Conservation (phyloP, 2,888 invertebrate genomes). For the Crocallis elinguaria region DNA sequence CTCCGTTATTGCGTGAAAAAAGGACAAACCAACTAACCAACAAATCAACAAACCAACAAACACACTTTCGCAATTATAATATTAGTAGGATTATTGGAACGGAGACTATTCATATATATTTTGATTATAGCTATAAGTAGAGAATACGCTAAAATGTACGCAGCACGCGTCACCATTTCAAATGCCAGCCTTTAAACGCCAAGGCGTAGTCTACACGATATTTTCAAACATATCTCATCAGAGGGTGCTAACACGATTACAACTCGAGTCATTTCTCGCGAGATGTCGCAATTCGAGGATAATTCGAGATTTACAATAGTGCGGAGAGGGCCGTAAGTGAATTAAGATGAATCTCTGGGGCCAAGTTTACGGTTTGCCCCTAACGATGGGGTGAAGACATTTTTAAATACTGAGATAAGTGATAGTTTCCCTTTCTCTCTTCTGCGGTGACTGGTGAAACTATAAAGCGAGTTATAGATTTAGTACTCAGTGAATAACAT, state of each 20-base stretch:
- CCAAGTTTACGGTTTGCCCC: constrained; percentile 39
- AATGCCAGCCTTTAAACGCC: too few species aligned
- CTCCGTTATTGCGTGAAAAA: too few species aligned
- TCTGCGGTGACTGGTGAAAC: neutral
- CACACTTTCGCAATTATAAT: too few species aligned
- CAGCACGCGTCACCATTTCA: too few species aligned
- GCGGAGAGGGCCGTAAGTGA: constrained; percentile 65
- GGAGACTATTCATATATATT: too few species aligned
- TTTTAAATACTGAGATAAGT: constrained; percentile 20
- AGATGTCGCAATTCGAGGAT: constrained; percentile 68
- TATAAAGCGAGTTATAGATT: neutral
- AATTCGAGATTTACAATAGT: constrained; percentile 59
- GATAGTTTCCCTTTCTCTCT: constrained; percentile 7
- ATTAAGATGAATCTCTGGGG: constrained; percentile 68
- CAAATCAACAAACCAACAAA: too few species aligned
- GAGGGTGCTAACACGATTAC: constrained; percentile 66
- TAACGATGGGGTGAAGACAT: constrained; percentile 32
- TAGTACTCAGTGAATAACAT: too few species aligned
- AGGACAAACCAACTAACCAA: too few species aligned
- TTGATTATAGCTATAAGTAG: too few species aligned
- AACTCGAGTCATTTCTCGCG: constrained; percentile 68
- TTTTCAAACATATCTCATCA: constrained; percentile 58
- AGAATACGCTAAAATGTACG: too few species aligned
- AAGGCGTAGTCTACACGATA: constrained; percentile 39
- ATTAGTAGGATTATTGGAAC: too few species aligned